Conservation (phyloP, 2,113 vertebrate species). For the Pomatostomus ruficeps region DNA sequence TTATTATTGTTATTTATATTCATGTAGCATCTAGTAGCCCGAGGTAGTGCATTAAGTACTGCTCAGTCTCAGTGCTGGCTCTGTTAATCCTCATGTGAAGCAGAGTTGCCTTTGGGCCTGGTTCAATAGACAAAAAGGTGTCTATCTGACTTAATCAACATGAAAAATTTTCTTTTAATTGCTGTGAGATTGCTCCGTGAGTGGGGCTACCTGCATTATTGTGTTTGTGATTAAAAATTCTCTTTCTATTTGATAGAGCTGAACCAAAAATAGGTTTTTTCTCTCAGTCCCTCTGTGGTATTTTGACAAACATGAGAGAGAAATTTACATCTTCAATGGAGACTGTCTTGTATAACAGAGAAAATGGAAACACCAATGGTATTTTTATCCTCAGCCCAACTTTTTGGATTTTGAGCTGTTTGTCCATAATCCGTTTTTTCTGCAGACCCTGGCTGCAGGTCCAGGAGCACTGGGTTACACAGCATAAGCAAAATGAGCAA, state of each 20-base stretch:
- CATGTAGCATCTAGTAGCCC: background rate
- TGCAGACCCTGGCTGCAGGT: background rate
- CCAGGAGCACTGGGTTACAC: background rate
- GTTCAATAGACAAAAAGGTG: background rate
- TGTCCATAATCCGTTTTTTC: background rate
- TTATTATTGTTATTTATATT: conserved; percentile 25
- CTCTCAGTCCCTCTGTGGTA: background rate
- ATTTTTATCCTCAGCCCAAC: background rate
- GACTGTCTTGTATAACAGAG: background rate
- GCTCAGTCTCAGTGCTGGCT: background rate
- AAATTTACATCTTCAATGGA: background rate
- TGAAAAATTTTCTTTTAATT: background rate
- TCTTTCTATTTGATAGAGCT: background rate
- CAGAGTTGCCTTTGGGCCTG: background rate
- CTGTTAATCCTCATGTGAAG: background rate
- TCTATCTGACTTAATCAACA: background rate
- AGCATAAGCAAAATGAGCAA: background rate
- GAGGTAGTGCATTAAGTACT: background rate
- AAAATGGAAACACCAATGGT: background rate
- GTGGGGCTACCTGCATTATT: background rate
- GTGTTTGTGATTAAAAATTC: background rate
- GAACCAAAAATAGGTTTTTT: background rate
- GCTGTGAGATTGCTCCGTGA: background rate
- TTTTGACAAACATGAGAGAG: background rate
- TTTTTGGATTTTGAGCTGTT: background rate